Evolutionary conservation across 2,888 invertebrate species (phyloP), one percentile per base, ranked within the genome.

Genomic region (Apodemia mormo): DNA sequence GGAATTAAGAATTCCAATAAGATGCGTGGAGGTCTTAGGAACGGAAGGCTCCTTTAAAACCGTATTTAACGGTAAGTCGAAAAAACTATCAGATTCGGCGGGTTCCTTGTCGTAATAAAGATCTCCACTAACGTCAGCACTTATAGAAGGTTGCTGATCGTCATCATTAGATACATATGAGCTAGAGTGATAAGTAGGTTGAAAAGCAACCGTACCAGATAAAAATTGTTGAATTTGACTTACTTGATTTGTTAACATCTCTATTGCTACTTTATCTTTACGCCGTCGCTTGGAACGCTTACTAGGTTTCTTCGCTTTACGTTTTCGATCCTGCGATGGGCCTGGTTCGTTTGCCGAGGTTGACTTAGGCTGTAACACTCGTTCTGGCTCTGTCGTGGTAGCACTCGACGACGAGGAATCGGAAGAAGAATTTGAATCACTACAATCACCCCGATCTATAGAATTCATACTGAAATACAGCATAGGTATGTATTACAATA

Each of bases 111-210:
- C 29, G 29, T 10, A 30, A 29, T 58, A 58, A 22, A 58, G 29
- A 3, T 58, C 58, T 30, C 29, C 58, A 29, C 29, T 58, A 58
- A 58, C 30, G 10, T 58, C 29, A 30, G 56, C 56, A 58, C 22
- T 58, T 29, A 58, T 29, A 58, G 58, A 58, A 29, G 58, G 58
- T 22, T 54, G 54, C 22, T 22, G n/a, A 29, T 58, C 10, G 2
- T 22, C 29, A 30, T 58, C 10, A 3, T 58, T 22, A n/a, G 22
- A 30, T 30, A 58, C 29, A 29, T 58, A 22, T 10, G 58, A 30
- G 58, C 29, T 58, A 58, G 58, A 58, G 9, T 58, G 58, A 58
- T 30, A 58, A 30, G 30, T 30, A 58, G 58, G 58, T 58, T 58
- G 58, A 29, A 58, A 29, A 29, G 29, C 58, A 58, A 58, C 58